These are phyloP conservation scores for Xenus cinereus DNA, from an alignment of 2,113 vertebrate genomes.

Conservation along the genomic window DNA sequence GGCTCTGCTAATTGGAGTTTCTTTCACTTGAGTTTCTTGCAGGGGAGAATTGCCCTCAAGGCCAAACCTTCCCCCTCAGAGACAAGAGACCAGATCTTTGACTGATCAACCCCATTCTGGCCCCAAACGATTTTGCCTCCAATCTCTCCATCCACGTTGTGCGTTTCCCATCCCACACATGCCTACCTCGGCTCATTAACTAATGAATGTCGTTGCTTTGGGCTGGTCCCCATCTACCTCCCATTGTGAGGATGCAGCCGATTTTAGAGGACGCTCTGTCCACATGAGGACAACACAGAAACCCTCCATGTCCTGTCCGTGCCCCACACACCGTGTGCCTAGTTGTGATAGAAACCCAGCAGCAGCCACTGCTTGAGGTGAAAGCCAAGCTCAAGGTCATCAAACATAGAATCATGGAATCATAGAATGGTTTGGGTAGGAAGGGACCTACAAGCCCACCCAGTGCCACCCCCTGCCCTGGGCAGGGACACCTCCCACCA, in stretches of 20 bases:
- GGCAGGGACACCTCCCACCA: too few species aligned
- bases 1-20: not conserved
- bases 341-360: not conserved
- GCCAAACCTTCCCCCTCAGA: not conserved
- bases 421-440: not conserved
- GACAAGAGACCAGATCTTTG: not conserved
- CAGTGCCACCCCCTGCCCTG: not conserved
- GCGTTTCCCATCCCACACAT: fast-evolving
- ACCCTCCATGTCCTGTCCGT: fast-evolving
- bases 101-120: not conserved
- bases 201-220: not conserved
- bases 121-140: not conserved
- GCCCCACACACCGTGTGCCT: not conserved
- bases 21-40: not conserved
- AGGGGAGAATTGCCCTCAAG: not conserved
- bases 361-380: not conserved
- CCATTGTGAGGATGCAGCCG: not conserved
- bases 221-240: not conserved
- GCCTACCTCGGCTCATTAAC: not conserved
- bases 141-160: not conserved
- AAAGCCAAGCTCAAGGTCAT: not conserved
- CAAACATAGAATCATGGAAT: too few species aligned
- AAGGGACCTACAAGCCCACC: not conserved
- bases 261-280: not conserved
- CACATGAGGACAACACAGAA: not conserved